Conservation (phyloP, 2,113 vertebrate genomes). For the human region DNA sequence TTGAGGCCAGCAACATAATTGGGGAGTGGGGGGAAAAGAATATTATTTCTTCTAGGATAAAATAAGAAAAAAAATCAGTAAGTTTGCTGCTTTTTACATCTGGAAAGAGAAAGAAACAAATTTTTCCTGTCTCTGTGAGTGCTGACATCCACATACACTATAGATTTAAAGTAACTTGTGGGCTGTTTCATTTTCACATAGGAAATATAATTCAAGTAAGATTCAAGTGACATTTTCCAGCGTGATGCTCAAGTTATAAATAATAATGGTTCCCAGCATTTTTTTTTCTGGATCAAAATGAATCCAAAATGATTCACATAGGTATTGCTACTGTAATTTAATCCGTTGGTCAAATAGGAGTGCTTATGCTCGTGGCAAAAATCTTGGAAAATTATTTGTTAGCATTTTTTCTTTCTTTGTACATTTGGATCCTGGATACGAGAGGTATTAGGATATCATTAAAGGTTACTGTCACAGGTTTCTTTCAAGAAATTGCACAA, state of each 20-base stretch:
- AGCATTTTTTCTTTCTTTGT: neutral
- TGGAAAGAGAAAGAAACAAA: slow-evolving; percentile 46
- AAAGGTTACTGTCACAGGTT: neutral
- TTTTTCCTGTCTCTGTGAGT: slow-evolving; percentile 44
- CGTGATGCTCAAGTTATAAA: slow-evolving; percentile 74
- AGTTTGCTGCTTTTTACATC: slow-evolving; percentile 55
- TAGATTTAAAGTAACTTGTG: slow-evolving; percentile 52
- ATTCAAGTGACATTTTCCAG: slow-evolving; percentile 75
- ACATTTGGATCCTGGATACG: neutral
- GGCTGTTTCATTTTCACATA: slow-evolving; percentile 61
- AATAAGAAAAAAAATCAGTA: slow-evolving; percentile 41
- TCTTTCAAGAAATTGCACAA: neutral
- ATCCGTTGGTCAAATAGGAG: neutral
- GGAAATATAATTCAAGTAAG: slow-evolving; percentile 69
- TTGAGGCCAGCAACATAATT: slow-evolving; percentile 75
- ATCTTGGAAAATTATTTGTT: slow-evolving; percentile 21
- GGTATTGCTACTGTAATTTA: slow-evolving; percentile 8
- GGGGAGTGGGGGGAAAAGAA: neutral
- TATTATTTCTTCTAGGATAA: slow-evolving; percentile 66
- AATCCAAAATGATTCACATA: slow-evolving; percentile 57
- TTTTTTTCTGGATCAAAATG: slow-evolving; percentile 46
- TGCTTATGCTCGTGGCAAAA: slow-evolving; percentile 4
- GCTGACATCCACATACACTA: slow-evolving; percentile 17
- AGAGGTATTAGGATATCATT: neutral
- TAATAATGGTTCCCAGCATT: slow-evolving; percentile 63